Evolutionary conservation across 2,888 invertebrate genomes (phyloP).

Genomic region (Macropis europaea): DNA sequence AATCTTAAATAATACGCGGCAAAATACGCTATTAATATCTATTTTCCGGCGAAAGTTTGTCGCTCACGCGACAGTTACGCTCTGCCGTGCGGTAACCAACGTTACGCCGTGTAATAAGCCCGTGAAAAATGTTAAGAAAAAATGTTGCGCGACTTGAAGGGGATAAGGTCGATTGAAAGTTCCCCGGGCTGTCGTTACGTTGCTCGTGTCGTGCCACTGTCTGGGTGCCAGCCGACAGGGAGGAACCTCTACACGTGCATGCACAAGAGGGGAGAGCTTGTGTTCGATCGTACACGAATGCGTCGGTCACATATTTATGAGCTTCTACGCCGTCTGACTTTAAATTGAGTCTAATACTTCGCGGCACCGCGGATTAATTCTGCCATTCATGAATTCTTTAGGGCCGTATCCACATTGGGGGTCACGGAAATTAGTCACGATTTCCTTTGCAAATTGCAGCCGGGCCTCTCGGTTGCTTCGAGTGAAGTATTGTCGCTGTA

Average conservation of each 20-base stretch:
- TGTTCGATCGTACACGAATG: conserved; percentile 20
- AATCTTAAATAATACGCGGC: conserved; percentile 37
- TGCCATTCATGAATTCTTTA: conserved; percentile 64
- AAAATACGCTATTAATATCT: conserved; percentile 41
- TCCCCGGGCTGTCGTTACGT: conserved; percentile 57
- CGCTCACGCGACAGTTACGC: conserved; percentile 40
- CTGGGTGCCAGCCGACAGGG: no score
- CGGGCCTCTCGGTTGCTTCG: neutral
- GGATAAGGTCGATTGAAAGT: conserved; percentile 59
- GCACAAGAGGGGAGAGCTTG: conserved; percentile 16
- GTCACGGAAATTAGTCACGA: conserved; percentile 44
- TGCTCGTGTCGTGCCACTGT: conserved; percentile 5
- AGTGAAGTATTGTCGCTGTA: neutral
- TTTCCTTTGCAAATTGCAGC: neutral
- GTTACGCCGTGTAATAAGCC: conserved; percentile 38
- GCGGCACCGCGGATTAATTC: conserved; percentile 55
- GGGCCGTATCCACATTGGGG: conserved; percentile 31
- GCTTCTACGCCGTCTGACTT: conserved; percentile 58
- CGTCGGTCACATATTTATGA: conserved; percentile 64
- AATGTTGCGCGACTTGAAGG: conserved; percentile 18
- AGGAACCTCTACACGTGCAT: neutral
- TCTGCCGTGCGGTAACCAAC: conserved; percentile 16
- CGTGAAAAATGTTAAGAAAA: conserved; percentile 27
- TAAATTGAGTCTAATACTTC: conserved; percentile 61
- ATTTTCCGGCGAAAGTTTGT: conserved; percentile 45